These are phyloP conservation scores for Bostrychus sinensis DNA, from an alignment of 2,113 vertebrate species.

Conservation along the genomic window DNA sequence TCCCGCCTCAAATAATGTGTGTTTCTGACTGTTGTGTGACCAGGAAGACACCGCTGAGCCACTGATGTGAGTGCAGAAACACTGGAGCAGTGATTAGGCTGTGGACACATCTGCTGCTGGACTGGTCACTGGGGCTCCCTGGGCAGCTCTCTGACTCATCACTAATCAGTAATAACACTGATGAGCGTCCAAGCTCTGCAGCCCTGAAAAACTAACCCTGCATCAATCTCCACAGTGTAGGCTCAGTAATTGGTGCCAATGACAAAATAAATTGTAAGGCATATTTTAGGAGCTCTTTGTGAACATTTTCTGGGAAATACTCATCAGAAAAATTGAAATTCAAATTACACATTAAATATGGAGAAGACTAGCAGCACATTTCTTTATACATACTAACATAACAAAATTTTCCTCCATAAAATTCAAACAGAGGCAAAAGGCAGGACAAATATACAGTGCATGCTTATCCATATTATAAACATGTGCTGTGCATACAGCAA, in stretches of 20 bases:
- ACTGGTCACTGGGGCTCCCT: conserved; percentile 48
- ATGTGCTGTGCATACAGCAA: too few species aligned
- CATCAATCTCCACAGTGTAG: conserved; percentile 36
- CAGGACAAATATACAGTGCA: too few species aligned
- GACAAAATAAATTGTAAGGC: conserved; percentile 22
- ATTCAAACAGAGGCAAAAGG: too few species aligned
- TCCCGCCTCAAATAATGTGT: conserved; percentile 27
- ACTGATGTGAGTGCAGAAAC: conserved; percentile 35
- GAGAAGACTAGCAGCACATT: too few species aligned
- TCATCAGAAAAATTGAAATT: conserved; percentile 7
- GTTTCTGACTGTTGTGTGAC: conserved; percentile 18
- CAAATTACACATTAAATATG: neutral
- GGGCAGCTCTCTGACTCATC: conserved; percentile 49
- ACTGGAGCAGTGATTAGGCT: conserved; percentile 34
- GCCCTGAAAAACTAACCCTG: conserved; percentile 25
- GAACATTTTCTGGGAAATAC: neutral
- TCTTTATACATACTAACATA: too few species aligned
- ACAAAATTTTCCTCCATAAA: too few species aligned
- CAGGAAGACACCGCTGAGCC: conserved; percentile 32
- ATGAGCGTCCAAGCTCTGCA: conserved; percentile 40
- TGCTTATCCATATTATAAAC: too few species aligned
- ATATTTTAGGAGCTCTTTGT: conserved; percentile 5
- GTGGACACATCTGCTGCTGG: conserved; percentile 40
- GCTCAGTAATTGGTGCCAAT: conserved; percentile 25
- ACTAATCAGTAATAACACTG: conserved; percentile 61